Percentiles rank a stretch among this genome's conserved stretches.
Conservation (phyloP, 2,888 invertebrate species). For the Andrena bucephala region DNA sequence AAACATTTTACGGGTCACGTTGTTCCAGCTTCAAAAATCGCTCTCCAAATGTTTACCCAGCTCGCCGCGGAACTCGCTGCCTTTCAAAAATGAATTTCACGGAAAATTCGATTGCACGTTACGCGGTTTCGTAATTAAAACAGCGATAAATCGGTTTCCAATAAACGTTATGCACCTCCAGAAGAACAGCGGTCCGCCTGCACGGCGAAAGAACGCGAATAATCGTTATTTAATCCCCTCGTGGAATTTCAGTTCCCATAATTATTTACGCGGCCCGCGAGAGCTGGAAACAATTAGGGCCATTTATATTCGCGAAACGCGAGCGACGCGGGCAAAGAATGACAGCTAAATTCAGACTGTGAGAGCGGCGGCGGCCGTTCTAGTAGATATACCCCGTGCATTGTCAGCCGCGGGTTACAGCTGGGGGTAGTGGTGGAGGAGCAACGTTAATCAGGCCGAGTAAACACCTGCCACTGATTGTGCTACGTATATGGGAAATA, state of each 20-base stretch:
- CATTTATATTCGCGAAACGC: constrained; percentile 36
- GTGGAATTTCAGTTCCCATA: constrained; percentile 6
- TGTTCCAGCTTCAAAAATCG: background rate
- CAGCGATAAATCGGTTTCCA: no score
- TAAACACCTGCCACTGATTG: constrained; percentile 82
- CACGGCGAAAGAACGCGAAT: background rate
- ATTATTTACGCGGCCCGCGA: background rate
- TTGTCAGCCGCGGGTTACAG: constrained; percentile 48
- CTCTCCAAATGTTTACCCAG: background rate
- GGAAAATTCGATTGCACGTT: background rate
- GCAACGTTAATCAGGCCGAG: constrained; percentile 81
- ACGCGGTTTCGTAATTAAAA: background rate
- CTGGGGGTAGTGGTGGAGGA: constrained; percentile 60
- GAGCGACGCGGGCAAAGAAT: constrained; percentile 28
- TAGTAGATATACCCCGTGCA: constrained; percentile 51
- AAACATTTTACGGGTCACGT: background rate
- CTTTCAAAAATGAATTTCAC: background rate
- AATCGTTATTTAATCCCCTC: constrained; percentile 20
- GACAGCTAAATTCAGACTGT: constrained; percentile 53
- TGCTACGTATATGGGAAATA: constrained; percentile 74
- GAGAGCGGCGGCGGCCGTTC: constrained; percentile 32
- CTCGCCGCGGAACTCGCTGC: no score
- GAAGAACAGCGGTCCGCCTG: background rate
- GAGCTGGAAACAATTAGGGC: constrained; percentile 16
- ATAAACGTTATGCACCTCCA: background rate